Base-by-base conservation (phyloP, 2,113 vertebrate genomes). In the Rafetus swinhoei region DNA sequence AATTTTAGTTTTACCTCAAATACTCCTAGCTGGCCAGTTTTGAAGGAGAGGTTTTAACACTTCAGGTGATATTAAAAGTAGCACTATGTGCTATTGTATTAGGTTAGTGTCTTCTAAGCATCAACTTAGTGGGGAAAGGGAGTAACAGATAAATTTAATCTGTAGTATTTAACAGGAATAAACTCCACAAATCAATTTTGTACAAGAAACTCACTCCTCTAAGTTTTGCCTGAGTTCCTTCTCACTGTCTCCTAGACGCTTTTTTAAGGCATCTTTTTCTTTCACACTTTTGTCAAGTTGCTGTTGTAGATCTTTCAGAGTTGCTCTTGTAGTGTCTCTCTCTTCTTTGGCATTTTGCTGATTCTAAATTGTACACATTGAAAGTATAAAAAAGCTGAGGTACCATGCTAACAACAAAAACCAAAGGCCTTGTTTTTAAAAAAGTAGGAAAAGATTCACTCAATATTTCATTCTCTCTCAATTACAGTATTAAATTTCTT, bases 121-220 rank as follows among this genome's bases (percentile, higher is more conserved):
- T 45, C 39, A 76, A 76, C 39, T 24, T 50, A 79, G 81, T 62
- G 39, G 13, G 45, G 4, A 16, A 80, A 86, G 79, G 62, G 32
- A 72, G 52, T n/a, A 7, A 85, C 15, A n/a, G n/a, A 22, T 35
- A 54, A 8, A 72, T 16, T 32, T 53, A 65, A 55, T 72, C 21
- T 72, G 82, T n/a, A 53, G 32, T 14, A 19, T 54, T 45, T 52
- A 35, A 54, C 35, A 59, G 19, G 6, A 60, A 82, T 2, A 69
- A 86, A 84, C 59, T 80, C 59, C 22, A 95, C 5, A 0, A 82
- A 53, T 18, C 81, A 57, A 32, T 83, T 84, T 22, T 39, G 54
- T 53, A 85, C 6, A 82, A 35, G 57, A 85, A 93, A 98, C 99
- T 99, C 97, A 99, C 99, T 99, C 99, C 82, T 99, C 99, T n/a